These are phyloP conservation scores for Caenorhabditis macrosperma DNA, from an alignment of 2,888 invertebrate genomes.

Conservation along the genomic window DNA sequence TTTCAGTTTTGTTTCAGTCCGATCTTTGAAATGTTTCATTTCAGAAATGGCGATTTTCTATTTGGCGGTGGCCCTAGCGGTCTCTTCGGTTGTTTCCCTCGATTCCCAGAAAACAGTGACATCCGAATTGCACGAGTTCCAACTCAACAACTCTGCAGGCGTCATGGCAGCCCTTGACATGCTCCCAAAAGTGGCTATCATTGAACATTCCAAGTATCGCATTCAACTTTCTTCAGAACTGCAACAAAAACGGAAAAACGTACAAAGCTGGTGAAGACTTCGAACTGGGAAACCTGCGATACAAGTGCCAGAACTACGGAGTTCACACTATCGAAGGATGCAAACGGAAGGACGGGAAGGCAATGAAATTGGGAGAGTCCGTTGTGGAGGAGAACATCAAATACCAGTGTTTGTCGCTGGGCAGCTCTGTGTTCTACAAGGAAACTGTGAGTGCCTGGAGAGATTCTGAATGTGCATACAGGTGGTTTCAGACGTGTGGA, in stretches of 20 bases:
- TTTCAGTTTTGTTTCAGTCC: not conserved
- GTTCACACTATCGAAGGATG: conserved; percentile 70
- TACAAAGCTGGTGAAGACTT: conserved; percentile 24
- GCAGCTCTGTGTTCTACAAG: conserved; percentile 61
- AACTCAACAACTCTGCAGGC: conserved; percentile 44
- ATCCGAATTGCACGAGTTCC: conserved; percentile 33
- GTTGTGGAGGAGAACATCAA: conserved; percentile 57
- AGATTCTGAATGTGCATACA: not conserved
- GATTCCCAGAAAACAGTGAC: conserved; percentile 31
- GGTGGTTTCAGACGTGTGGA: conserved; percentile 57
- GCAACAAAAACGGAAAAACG: conserved; percentile 38
- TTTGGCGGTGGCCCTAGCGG: not conserved
- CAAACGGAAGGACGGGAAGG: conserved; percentile 52
- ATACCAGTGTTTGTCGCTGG: conserved; percentile 62
- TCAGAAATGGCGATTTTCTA: conserved; percentile 7
- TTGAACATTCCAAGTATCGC: not conserved
- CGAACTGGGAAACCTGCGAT: conserved; percentile 58
- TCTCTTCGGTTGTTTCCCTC: not conserved
- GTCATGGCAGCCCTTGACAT: conserved; percentile 37
- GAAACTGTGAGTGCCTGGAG: conserved; percentile 55
- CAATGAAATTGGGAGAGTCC: conserved; percentile 57
- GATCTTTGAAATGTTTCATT: not conserved
- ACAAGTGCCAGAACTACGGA: conserved; percentile 67
- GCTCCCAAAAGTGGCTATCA: conserved; percentile 29
- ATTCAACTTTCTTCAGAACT: conserved; percentile 21